These are phyloP conservation scores for Corydoras maculifer DNA, from an alignment of 2,113 vertebrate species.

Conservation along the genomic window DNA sequence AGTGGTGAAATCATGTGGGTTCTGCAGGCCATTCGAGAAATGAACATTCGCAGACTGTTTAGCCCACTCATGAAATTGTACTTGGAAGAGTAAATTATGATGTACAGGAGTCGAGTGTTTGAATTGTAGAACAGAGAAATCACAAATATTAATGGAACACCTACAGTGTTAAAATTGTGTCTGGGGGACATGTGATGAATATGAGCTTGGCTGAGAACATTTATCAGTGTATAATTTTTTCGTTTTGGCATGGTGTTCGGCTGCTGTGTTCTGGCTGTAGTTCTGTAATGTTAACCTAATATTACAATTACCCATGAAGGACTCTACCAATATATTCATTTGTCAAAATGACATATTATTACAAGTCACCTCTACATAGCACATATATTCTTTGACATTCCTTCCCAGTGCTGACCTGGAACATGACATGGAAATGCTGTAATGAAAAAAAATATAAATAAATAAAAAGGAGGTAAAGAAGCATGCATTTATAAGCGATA, in stretches of 20 bases:
- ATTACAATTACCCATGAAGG: conserved; percentile 39
- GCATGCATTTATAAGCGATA: background rate
- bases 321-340: conserved; percentile 38
- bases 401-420: conserved; percentile 10
- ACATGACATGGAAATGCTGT: conserved; percentile 16
- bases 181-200: background rate
- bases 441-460: conserved; percentile 5
- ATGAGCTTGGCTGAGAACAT: background rate
- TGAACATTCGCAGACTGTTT: background rate
- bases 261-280: background rate
- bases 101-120: background rate
- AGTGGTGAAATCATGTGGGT: conserved; percentile 4
- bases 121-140: background rate
- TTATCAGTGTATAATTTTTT: conserved; percentile 13
- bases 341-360: conserved; percentile 50
- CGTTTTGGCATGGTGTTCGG: conserved; percentile 24
- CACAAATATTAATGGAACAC: background rate
- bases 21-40: background rate
- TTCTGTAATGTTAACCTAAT: conserved; percentile 29
- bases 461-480: background rate
- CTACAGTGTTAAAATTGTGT: background rate
- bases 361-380: conserved; percentile 45
- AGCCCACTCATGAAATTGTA: background rate
- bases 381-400: conserved; percentile 24
- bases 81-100: background rate